phyloP scores from a whole-genome alignment of 2,888 invertebrate genomes.

The Pandemis cinnamomeana region DNA sequence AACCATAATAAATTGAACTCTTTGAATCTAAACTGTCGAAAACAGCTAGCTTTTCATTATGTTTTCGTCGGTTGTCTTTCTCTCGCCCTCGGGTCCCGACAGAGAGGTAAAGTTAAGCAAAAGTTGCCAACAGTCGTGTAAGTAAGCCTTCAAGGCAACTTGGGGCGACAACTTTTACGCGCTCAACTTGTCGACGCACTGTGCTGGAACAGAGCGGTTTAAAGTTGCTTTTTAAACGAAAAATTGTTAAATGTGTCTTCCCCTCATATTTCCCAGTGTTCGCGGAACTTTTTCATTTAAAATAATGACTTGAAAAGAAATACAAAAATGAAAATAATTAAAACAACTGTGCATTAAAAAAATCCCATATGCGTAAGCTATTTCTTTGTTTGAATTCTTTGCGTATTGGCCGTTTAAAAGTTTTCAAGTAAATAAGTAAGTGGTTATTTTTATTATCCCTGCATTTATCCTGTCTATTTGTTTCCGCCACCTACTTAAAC shows the following conservation, averaged over 20 bases:
- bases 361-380: too few relatives aligned
- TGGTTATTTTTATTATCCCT: too few relatives aligned
- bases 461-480: too few relatives aligned
- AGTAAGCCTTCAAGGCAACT: slow-evolving; percentile 18
- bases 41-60: neutral
- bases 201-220: neutral
- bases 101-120: slow-evolving; percentile 12
- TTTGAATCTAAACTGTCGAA: neutral
- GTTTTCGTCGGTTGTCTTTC: slow-evolving; percentile 9
- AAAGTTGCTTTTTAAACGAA: neutral
- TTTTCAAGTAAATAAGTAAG: too few relatives aligned
- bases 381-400: too few relatives aligned
- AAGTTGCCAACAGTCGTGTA: slow-evolving; percentile 22
- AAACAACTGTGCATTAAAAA: too few relatives aligned
- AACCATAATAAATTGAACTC: neutral
- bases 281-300: too few relatives aligned
- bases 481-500: too few relatives aligned
- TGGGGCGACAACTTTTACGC: slow-evolving; percentile 16
- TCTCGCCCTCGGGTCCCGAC: slow-evolving; percentile 3
- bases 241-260: too few relatives aligned
- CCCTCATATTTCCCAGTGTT: neutral
- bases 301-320: too few relatives aligned
- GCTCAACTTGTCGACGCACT: slow-evolving; percentile 5
- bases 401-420: too few relatives aligned
- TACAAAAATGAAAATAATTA: too few relatives aligned